These are phyloP conservation scores for Cerceris rybyensis DNA, from an alignment of 2,888 invertebrate species.

Conservation along the genomic window DNA sequence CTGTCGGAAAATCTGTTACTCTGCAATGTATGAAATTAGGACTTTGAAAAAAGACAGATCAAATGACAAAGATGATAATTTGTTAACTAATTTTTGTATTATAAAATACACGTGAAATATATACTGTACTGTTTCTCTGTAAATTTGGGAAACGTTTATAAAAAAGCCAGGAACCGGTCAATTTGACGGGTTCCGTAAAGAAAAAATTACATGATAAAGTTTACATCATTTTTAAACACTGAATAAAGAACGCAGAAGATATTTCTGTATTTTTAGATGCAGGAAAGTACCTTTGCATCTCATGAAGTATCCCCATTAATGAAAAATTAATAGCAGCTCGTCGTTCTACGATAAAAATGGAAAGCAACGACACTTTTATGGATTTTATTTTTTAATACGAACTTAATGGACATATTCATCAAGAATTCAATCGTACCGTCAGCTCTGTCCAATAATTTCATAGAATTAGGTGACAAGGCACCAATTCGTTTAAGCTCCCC, in stretches of 20 bases:
- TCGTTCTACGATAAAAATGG: constrained; percentile 16
- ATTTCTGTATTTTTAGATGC: constrained; percentile 48
- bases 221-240: constrained; percentile 19
- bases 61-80: too few species aligned
- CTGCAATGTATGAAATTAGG: too few species aligned
- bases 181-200: too few species aligned
- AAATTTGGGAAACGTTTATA: too few species aligned
- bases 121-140: too few species aligned
- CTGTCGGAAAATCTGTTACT: too few species aligned
- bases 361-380: constrained; percentile 38
- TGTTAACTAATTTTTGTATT: too few species aligned
- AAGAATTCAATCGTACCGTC: constrained; percentile 12
- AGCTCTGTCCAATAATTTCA: constrained; percentile 12
- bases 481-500: constrained; percentile 23
- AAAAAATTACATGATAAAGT: neutral
- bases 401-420: constrained; percentile 45
- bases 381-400: constrained; percentile 12
- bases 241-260: neutral
- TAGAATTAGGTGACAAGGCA: neutral
- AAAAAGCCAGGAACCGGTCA: too few species aligned
- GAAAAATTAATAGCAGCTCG: constrained; percentile 43
- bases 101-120: too few species aligned
- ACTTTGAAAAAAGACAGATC: too few species aligned
- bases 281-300: constrained; percentile 13
- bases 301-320: constrained; percentile 36